Evolutionary conservation across 1,140 invertebrate species (phyloP), one percentile per base, ranked within the genome.

Genomic region (Chymomyza costata): DNA sequence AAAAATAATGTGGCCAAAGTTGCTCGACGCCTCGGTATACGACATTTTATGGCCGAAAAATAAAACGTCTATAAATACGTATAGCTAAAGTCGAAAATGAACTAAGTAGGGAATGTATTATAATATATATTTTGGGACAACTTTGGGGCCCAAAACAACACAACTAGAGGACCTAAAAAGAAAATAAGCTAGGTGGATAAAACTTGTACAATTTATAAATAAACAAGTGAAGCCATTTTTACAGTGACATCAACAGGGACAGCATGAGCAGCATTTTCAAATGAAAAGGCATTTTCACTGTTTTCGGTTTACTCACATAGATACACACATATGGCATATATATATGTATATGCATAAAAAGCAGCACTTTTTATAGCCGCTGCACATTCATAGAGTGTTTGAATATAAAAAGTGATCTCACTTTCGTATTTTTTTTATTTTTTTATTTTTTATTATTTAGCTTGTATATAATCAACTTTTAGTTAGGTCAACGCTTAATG

Each of bases 201-300:
- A 34, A 34, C 31, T n/a, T 3, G 13, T 11, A 6, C 64, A 73
- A 38, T 73, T 56, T 68, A 80, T 65, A 73, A 81, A 80, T 73
- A 80, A 61, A 54, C 44, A 46, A 80, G 65, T 58, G 30, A 73
- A 78, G 50, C 63, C 67, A 78, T 80, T 80, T 80, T 68, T 74
- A 50, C 55, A 40, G 59, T 80, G 73, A 80, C 73, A 80, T 80
- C 73, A 34, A n/a, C 31, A 11, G n/a, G n/a, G n/a, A n/a, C n/a
- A 78, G 67, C 66, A 46, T 40, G 49, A 47, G 52, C 54, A 65
- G 59, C 52, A 53, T 15, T 18, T 6, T 21, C 39, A 38, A 34
- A 45, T 54, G 56, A 59, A 53, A 53, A 53, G 35, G 25, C 53
- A 62, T 56, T 50, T 45, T 45, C 30, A 31, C 17, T 34, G n/a